Percentiles rank a stretch among this genome's conserved stretches.
Evolutionary conservation across 2,113 vertebrate species (phyloP).

Genomic region (Cyphomyrus plagiostoma): DNA sequence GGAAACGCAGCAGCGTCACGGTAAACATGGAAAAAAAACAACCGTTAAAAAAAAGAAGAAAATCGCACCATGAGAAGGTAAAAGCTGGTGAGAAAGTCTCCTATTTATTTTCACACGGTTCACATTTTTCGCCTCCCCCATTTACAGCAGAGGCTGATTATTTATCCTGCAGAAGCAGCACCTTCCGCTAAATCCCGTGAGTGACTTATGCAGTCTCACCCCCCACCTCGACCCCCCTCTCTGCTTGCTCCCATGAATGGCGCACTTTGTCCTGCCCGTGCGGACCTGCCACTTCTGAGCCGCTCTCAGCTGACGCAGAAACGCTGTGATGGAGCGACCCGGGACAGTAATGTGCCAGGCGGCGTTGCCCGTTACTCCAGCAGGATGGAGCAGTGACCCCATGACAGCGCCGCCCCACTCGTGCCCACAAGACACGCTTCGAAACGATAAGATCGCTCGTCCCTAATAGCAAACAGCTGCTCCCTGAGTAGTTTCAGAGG

Average conservation of each 20-base stretch:
- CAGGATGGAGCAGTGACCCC: slow-evolving; percentile 30
- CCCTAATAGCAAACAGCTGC: slow-evolving; percentile 63
- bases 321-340: neutral
- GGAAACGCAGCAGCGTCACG: neutral
- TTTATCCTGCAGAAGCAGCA: neutral
- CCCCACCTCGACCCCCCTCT: neutral
- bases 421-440: slow-evolving; percentile 48
- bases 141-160: neutral
- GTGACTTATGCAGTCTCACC: neutral
- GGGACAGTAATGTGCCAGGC: neutral
- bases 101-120: neutral
- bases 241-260: neutral
- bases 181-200: neutral
- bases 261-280: neutral
- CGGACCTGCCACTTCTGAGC: neutral
- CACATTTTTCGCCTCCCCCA: neutral
- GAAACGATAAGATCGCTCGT: slow-evolving; percentile 57
- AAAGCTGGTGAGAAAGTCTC: neutral
- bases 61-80: neutral
- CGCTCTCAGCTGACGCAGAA: neutral
- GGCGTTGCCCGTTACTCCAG: slow-evolving; percentile 26
- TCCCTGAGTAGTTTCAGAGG: slow-evolving; percentile 54
- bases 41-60: neutral
- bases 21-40: neutral
- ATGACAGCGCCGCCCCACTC: slow-evolving; percentile 36